phyloP scores from a whole-genome alignment of 2,113 vertebrate species.

The Heloderma charlesbogerti region DNA sequence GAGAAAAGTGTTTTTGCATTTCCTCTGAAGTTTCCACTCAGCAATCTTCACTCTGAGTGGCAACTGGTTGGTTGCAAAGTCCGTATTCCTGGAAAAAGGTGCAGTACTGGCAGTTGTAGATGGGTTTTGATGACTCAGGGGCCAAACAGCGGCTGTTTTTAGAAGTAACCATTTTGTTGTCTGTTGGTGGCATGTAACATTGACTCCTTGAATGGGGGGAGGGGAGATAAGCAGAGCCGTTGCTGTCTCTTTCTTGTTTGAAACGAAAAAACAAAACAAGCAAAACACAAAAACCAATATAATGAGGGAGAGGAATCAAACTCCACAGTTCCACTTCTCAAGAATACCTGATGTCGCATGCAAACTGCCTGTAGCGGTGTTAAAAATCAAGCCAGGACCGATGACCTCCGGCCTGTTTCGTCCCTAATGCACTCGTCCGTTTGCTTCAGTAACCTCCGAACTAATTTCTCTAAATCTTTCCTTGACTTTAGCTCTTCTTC shows the following conservation, averaged over 20 bases:
- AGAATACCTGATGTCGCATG: constrained; percentile 62
- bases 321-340: constrained; percentile 53
- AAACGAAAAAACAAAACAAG: background rate
- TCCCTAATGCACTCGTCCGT: constrained; percentile 91
- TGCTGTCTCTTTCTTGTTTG: constrained; percentile 20
- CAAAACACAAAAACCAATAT: constrained; percentile 34
- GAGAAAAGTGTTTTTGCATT: constrained; percentile 33
- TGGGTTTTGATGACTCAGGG: constrained; percentile 62
- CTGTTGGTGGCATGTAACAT: constrained; percentile 33
- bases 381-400: constrained; percentile 63
- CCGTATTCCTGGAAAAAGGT: constrained; percentile 55
- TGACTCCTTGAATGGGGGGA: constrained; percentile 52
- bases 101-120: constrained; percentile 69
- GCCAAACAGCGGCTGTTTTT: constrained; percentile 49
- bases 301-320: constrained; percentile 67
- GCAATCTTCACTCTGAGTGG: constrained; percentile 44
- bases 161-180: constrained; percentile 38
- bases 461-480: constrained; percentile 93
- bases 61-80: constrained; percentile 46
- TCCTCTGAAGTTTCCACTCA: constrained; percentile 60
- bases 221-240: constrained; percentile 23
- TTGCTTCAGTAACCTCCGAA: constrained; percentile 92
- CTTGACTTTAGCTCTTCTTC: constrained; percentile 97
- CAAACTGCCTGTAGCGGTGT: constrained; percentile 56
- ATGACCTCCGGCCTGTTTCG: constrained; percentile 81